Base-by-base conservation (phyloP, 2,888 invertebrate species). In the Lepidonotus clava region DNA sequence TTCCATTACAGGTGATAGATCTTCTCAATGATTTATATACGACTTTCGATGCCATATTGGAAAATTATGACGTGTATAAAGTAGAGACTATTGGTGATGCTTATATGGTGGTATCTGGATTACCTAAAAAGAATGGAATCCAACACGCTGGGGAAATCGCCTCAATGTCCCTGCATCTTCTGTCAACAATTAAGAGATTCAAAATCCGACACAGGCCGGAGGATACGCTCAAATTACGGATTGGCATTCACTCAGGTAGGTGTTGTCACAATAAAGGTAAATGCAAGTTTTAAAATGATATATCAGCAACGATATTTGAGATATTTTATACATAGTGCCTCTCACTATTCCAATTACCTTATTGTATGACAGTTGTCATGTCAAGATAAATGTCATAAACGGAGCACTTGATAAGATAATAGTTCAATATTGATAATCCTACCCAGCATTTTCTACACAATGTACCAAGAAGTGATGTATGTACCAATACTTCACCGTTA, bases 201-300 rank as follows among this genome's bases (percentile, higher is more conserved):
- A 96, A 96, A 91, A 98, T 98, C 93, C 96, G 97, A 46, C 98
- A 98, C 95, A 96, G 98, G 89, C 98, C 98, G 66, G 96, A 97
- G 90, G 98, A 98, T 94, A 96, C 96, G 61, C 95, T 98, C 85
- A 97, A 98, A 94, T 95, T 98, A 88, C 95, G 98, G 90, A 98
- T 99, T 92, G 98, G 98, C 87, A 97, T 98, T 91, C 98, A 98
- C 92, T 97, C 97, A 90, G 97, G 97, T 97, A 95, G 91, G 86
- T 28, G 14, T 83, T n/a, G n/a, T n/a, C n/a, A n/a, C n/a, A n/a
- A n/a, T n/a, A n/a, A n/a, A n/a, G n/a, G n/a, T n/a, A n/a, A n/a
- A n/a, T n/a, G n/a, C n/a, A n/a, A n/a, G n/a, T n/a, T n/a, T n/a
- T n/a, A n/a, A n/a, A n/a, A n/a, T n/a, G n/a, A n/a, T n/a, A n/a